Conservation (phyloP, 2,888 invertebrate species). For the Keiferia lycopersicella region DNA sequence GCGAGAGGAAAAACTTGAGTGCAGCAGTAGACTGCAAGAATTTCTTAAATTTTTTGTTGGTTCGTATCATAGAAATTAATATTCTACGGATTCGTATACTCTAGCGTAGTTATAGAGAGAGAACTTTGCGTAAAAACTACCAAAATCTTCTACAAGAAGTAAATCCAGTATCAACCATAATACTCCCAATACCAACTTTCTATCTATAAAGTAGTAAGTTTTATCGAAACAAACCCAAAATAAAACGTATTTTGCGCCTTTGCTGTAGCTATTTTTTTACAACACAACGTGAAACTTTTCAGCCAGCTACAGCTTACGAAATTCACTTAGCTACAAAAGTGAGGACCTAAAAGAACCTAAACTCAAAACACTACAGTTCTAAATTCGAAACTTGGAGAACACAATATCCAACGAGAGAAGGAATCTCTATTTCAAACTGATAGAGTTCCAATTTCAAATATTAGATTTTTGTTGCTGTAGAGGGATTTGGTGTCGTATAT, state of each 20-base stretch:
- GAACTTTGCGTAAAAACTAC: no score
- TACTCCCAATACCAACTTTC: constrained; percentile 29
- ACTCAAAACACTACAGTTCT: not conserved
- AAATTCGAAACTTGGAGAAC: not conserved
- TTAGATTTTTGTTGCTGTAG: not conserved
- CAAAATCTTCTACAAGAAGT: no score
- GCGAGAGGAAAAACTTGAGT: no score
- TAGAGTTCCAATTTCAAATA: constrained; percentile 17
- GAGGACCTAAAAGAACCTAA: constrained; percentile 6
- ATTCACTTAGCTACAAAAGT: not conserved
- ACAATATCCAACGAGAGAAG: not conserved
- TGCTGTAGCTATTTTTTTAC: constrained; percentile 63
- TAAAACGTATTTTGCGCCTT: constrained; percentile 65
- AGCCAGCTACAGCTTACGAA: constrained; percentile 30
- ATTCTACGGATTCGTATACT: no score
- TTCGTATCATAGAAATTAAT: no score
- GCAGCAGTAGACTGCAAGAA: no score
- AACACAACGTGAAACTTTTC: constrained; percentile 49
- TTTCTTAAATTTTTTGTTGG: no score
- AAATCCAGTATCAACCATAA: not conserved
- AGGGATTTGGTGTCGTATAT: not conserved
- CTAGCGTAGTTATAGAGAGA: no score
- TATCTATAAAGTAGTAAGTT: constrained; percentile 50
- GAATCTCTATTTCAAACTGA: constrained; percentile 13
- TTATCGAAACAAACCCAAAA: constrained; percentile 62